Evolutionary conservation across 2,113 vertebrate genomes (phyloP).

Genomic region (Shinisaurus crocodilurus): DNA sequence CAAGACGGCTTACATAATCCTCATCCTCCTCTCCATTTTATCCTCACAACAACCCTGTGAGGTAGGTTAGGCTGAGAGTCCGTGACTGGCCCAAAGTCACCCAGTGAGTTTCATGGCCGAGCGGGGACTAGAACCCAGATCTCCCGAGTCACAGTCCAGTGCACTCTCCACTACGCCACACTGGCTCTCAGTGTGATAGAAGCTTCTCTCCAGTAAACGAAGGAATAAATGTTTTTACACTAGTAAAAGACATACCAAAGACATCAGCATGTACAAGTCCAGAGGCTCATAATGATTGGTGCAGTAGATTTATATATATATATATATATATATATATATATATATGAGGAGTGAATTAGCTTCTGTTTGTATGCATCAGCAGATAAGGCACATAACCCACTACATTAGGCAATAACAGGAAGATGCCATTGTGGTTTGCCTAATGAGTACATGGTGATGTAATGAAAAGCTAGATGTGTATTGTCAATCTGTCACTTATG

Average conservation of each 20-base stretch:
- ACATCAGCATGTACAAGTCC: constrained; percentile 17
- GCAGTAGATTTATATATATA: constrained; percentile 2
- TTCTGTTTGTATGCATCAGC: constrained; percentile 35
- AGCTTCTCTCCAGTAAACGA: neutral
- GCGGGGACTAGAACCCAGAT: too few species aligned
- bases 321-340: too few species aligned
- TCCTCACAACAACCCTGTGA: too few species aligned
- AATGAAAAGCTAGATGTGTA: constrained; percentile 64
- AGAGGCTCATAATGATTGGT: constrained; percentile 36
- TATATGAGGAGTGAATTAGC: constrained; percentile 56
- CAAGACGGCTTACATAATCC: too few species aligned
- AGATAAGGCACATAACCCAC: constrained; percentile 62
- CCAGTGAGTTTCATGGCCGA: too few species aligned
- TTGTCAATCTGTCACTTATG: constrained; percentile 39
- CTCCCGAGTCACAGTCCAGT: too few species aligned
- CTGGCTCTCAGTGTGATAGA: too few species aligned
- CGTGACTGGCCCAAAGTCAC: too few species aligned
- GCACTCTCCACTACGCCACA: too few species aligned
- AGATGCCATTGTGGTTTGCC: constrained; percentile 68
- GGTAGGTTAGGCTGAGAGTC: too few species aligned
- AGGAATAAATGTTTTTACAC: neutral
- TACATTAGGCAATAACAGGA: constrained; percentile 59
- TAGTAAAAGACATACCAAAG: neutral
- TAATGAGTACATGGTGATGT: constrained; percentile 66
- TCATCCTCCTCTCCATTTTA: too few species aligned